Conservation (phyloP, 2,113 vertebrate species). For the Chascanopsetta lugubris region DNA sequence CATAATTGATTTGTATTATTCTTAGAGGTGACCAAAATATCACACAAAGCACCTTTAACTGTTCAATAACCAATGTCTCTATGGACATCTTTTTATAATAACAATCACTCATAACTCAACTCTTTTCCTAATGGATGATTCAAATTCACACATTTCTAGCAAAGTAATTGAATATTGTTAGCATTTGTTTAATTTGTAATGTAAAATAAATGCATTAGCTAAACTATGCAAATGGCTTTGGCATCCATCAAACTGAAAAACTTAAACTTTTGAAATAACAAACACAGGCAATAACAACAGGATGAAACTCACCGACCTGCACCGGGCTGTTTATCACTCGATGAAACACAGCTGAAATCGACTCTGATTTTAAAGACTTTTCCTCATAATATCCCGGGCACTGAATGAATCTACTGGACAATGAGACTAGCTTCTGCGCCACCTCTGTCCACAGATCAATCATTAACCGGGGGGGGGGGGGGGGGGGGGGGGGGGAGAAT, state of each 20-base stretch:
- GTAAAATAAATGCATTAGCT: no score
- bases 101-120: not conserved
- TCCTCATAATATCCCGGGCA: slow-evolving; percentile 51
- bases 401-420: slow-evolving; percentile 59
- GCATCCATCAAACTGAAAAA: not conserved
- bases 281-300: not conserved
- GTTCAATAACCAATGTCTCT: not conserved
- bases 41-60: no score
- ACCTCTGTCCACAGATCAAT: slow-evolving; percentile 65
- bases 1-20: no score
- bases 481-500: slow-evolving; percentile 64
- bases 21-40: no score
- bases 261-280: not conserved
- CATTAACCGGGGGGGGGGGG: slow-evolving; percentile 77
- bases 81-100: not conserved
- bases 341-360: not conserved
- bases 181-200: no score
- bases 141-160: not conserved
- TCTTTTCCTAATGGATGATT: not conserved
- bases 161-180: not conserved
- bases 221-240: no score
- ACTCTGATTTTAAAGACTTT: slow-evolving; percentile 18
- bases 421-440: slow-evolving; percentile 36
- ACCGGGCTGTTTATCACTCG: not conserved
- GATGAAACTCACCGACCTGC: slow-evolving; percentile 45